Percentiles rank a stretch among this genome's conserved stretches.
Evolutionary conservation across 1,140 invertebrate species (phyloP).

Genomic region (Stegodyphus dumicola): DNA sequence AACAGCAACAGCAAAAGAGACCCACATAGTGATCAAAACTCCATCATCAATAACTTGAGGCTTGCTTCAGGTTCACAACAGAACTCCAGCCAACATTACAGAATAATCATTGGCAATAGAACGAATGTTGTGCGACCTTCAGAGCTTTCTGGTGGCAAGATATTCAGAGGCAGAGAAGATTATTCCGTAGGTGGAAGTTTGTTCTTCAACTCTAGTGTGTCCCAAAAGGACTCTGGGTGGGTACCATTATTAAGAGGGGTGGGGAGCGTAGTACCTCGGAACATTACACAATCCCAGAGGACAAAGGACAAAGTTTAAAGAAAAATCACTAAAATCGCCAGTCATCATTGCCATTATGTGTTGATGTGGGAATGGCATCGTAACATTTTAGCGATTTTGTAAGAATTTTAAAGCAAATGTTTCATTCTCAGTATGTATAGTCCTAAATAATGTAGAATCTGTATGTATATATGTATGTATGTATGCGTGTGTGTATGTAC

Average conservation of each 20-base stretch:
- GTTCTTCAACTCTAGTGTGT: conserved; percentile 22
- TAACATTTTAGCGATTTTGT: no score
- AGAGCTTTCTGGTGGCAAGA: neutral
- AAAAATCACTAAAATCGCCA: no score
- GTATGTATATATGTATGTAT: no score
- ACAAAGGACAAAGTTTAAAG: no score
- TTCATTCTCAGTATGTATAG: no score
- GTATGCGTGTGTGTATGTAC: no score
- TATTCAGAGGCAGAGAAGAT: neutral
- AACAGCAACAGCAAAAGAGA: neutral
- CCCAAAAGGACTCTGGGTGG: conserved; percentile 22
- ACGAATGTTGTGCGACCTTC: neutral
- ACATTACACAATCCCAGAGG: no score
- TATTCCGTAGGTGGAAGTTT: neutral
- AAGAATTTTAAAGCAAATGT: no score
- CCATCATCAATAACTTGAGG: neutral
- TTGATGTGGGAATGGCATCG: no score
- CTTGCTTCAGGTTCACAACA: neutral
- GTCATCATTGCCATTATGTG: no score
- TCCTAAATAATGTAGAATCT: no score
- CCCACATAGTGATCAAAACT: neutral
- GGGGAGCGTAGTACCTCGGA: conserved; percentile 29
- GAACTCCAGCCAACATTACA: neutral
- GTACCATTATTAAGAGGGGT: conserved; percentile 18
- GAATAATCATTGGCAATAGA: conserved; percentile 32